Conservation (phyloP, 2,797 vertebrate species). For the Brachyalestes nurse region DNA sequence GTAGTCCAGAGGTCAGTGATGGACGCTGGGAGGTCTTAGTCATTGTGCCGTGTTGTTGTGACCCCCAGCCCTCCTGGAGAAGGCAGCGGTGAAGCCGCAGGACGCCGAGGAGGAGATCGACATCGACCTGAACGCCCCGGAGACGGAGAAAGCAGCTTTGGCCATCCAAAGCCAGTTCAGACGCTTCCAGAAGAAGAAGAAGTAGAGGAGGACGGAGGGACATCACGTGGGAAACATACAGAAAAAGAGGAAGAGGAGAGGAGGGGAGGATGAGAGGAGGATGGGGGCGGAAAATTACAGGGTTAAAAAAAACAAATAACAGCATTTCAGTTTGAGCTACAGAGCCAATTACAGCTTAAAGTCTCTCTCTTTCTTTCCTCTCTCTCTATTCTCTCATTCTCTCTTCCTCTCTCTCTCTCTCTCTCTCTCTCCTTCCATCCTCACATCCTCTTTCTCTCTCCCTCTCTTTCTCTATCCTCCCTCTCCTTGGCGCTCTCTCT, state of each 20-base stretch:
- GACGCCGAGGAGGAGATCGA: conserved; percentile 78
- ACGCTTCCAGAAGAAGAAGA: conserved; percentile 79
- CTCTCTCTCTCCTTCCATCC: not conserved
- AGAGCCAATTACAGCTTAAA: conserved; percentile 50
- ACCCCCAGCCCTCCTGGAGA: conserved; percentile 62
- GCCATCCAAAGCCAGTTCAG: conserved; percentile 84
- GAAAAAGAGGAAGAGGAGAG: conserved; percentile 3
- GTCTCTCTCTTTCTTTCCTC: not conserved
- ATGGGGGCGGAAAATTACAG: conserved; percentile 54
- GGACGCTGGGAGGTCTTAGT: too few species aligned
- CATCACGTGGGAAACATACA: conserved; percentile 16
- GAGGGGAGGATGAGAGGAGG: conserved; percentile 43
- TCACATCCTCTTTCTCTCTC: too few species aligned
- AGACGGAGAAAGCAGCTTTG: conserved; percentile 80
- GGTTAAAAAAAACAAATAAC: conserved; percentile 51
- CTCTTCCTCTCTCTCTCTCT: conserved; percentile 51
- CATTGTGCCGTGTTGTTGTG: not conserved
- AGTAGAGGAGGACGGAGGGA: conserved; percentile 45
- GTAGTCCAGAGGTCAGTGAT: too few species aligned
- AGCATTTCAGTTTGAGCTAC: conserved; percentile 43
- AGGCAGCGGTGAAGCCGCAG: conserved; percentile 64
- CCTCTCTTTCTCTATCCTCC: too few species aligned
- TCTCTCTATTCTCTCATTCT: conserved; percentile 44
- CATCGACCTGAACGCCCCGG: conserved; percentile 80
- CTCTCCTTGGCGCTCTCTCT: too few species aligned